Evolutionary conservation across 2,113 vertebrate species (phyloP).

Genomic region (Clarias magur): DNA sequence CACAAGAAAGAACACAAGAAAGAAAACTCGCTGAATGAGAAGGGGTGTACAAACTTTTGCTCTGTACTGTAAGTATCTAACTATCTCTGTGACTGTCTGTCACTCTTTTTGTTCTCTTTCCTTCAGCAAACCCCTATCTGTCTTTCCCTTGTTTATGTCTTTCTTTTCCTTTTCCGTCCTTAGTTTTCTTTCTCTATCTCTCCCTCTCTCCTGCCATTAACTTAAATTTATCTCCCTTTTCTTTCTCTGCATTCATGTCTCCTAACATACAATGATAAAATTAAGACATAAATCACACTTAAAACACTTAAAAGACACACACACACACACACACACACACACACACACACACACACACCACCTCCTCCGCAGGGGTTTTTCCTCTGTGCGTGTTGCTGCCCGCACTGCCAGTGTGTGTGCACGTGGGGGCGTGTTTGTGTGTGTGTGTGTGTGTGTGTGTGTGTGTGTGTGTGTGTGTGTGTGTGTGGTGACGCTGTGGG

Average conservation of each 20-base stretch:
- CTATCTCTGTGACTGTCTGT: background rate
- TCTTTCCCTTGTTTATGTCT: background rate
- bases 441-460: slow-evolving; percentile 1
- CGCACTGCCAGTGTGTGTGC: background rate
- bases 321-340: background rate
- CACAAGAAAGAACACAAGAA: too few relatives aligned
- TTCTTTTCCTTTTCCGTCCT: background rate
- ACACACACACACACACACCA: background rate
- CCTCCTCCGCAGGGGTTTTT: slow-evolving; percentile 15
- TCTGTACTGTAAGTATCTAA: too few relatives aligned
- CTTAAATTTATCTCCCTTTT: too few relatives aligned
- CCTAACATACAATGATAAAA: background rate
- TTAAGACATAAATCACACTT: background rate
- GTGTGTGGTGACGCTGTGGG: slow-evolving; percentile 11
- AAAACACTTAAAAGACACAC: background rate
- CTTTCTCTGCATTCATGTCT: too few relatives aligned
- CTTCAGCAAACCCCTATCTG: too few relatives aligned
- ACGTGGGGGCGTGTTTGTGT: background rate
- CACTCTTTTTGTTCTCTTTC: background rate
- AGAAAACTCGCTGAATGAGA: too few relatives aligned
- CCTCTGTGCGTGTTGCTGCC: slow-evolving; percentile 7
- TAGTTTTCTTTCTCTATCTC: background rate
- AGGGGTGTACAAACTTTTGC: too few relatives aligned
- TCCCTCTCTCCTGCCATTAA: too few relatives aligned
- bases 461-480: slow-evolving; percentile 7